Base-by-base conservation (phyloP, 2,113 vertebrate species). In the Pampusana beccarii region DNA sequence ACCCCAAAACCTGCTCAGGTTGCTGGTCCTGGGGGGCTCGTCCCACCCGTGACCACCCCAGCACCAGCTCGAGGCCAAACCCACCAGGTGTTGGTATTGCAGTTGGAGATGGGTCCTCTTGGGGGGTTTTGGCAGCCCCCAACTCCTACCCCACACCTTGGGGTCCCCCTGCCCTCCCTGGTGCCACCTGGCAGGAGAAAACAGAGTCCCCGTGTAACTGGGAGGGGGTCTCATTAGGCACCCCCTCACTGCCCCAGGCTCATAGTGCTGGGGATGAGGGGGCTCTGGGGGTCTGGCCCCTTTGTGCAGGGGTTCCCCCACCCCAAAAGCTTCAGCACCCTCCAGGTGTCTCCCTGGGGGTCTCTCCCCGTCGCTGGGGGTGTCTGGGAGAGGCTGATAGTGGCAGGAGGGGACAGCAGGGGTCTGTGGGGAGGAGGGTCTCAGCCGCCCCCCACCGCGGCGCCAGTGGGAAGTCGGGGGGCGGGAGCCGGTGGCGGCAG, bases 61-160 rank as follows among this genome's bases (percentile, higher is more conserved):
- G 28, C 12, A 23, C 38, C 3, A 0, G 13, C 54, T 40, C 2
- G 0, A 60, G 16, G 18, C 42, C 0, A 3, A 90, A 16, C 34
- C 15, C 84, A 60, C 5, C 1, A 0, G 1, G 50, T 26, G 54
- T 29, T 1, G 10, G 48, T 14, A 9, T 21, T 4, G 1, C 23
- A 24, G 57, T n/a, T 5, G 20, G 19, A 12, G 36, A 1, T 4
- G 51, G 44, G 11, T 33, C 20, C 65, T 0, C 0, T 1, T 0
- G 5, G 6, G 69, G 34, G 10, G 11, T 24, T 69, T 80, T 14
- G 48, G 2, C 5, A 15, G 2, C 9, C 62, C 40, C n/a, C 33
- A 67, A 7, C 16, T 46, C 51, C 61, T 6, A 3, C 23, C 16
- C 20, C 4, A 6, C 6, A 31, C 4, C 11, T 38, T 38, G 26